Evolutionary conservation across 2,797 vertebrate species (phyloP).

Genomic region (Triplophysa yarkandensis): DNA sequence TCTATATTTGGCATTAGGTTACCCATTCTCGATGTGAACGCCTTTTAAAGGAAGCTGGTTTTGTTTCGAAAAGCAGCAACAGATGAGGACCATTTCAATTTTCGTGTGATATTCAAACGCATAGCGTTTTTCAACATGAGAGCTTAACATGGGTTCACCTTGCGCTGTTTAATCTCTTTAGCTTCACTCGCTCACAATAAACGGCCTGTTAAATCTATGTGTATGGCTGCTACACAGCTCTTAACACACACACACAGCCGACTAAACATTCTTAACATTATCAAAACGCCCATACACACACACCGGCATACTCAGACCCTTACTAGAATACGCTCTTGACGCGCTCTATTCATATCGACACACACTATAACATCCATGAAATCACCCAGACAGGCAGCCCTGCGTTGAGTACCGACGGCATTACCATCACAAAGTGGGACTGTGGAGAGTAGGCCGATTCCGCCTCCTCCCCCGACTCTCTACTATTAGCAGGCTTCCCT

Average conservation of each 20-base stretch:
- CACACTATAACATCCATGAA: conserved; percentile 47
- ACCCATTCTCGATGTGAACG: background rate
- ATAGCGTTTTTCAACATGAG: conserved; percentile 10
- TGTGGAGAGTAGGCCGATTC: conserved; percentile 1
- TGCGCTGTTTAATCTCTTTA: conserved; percentile 43
- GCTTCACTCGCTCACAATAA: conserved; percentile 43
- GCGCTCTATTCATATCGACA: conserved; percentile 38
- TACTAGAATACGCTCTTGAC: conserved; percentile 20
- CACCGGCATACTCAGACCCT: conserved; percentile 23
- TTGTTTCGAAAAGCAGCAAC: conserved; percentile 14
- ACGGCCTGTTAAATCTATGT: conserved; percentile 47
- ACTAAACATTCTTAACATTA: conserved; percentile 44
- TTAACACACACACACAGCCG: conserved; percentile 33
- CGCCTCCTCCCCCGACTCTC: background rate
- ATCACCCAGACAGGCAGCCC: conserved; percentile 47
- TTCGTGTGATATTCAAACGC: conserved; percentile 28
- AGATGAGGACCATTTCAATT: conserved; percentile 35
- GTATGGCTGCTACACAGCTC: conserved; percentile 41
- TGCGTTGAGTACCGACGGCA: conserved; percentile 38
- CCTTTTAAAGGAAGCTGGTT: background rate
- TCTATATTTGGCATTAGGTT: conserved; percentile 21
- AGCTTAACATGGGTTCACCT: conserved; percentile 41
- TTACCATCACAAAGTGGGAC: conserved; percentile 51
- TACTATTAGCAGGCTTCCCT: conserved; percentile 22
- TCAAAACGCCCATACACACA: conserved; percentile 32